Evolutionary conservation across 2,113 vertebrate genomes (phyloP).

Genomic region (Fulmarus glacialis): DNA sequence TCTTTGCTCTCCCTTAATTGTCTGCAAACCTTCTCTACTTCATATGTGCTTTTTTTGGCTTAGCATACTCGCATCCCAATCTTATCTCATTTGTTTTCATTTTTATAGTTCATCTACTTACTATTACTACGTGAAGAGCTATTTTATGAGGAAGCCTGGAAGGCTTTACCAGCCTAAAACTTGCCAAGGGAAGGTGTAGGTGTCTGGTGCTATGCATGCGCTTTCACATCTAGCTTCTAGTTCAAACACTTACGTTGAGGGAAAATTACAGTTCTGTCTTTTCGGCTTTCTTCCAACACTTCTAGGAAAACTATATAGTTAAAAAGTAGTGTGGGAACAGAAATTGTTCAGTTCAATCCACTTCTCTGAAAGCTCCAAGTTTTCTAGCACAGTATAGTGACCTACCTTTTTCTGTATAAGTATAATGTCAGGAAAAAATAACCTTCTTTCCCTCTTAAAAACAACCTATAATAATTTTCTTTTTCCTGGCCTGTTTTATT

Average conservation of each 20-base stretch:
- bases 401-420: background rate
- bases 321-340: background rate
- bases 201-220: background rate
- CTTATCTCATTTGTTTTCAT: background rate
- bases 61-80: background rate
- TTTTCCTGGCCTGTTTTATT: conserved; percentile 26
- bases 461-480: background rate
- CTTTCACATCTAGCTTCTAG: background rate
- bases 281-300: background rate
- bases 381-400: background rate
- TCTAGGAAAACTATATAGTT: background rate
- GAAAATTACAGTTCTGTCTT: background rate
- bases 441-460: background rate
- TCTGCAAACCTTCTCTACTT: background rate
- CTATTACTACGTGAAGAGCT: background rate
- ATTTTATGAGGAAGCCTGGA: background rate
- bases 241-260: background rate
- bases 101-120: background rate
- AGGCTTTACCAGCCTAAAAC: background rate
- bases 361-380: background rate
- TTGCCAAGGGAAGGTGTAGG: background rate
- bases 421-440: background rate
- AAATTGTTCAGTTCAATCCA: background rate
- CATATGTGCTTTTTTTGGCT: background rate
- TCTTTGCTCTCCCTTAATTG: background rate